phyloP scores from a whole-genome alignment of 2,797 vertebrate genomes.

The Clarias pachynema region DNA sequence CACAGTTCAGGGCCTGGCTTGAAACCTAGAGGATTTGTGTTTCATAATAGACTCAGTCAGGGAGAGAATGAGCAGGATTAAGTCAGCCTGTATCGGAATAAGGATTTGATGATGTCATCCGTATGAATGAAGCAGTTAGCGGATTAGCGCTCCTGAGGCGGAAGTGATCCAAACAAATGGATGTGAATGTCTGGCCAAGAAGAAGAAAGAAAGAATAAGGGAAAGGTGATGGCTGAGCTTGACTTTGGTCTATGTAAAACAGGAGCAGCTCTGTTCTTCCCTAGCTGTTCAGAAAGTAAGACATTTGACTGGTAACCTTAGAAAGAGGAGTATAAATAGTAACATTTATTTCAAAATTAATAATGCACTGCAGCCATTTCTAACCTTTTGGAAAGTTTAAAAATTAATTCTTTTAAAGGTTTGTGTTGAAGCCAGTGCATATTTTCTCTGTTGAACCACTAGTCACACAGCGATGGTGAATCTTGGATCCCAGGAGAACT shows the following conservation, averaged over 20 bases:
- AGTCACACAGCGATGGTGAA: conserved; percentile 15
- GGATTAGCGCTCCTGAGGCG: conserved; percentile 72
- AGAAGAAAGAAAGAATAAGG: conserved; percentile 51
- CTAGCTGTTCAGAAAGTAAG: not conserved
- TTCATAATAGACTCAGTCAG: conserved; percentile 78
- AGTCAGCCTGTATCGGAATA: conserved; percentile 75
- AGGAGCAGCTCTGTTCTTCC: conserved; percentile 15
- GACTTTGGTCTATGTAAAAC: conserved; percentile 43
- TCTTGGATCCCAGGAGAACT: conserved; percentile 10
- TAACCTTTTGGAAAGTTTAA: not conserved
- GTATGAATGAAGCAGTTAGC: conserved; percentile 82
- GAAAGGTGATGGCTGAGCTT: conserved; percentile 46
- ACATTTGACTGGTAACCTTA: not conserved
- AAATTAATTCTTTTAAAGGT: not conserved
- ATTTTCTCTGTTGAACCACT: conserved; percentile 12
- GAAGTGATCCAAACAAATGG: conserved; percentile 77
- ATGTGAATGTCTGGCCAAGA: conserved; percentile 65
- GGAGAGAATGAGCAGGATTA: conserved; percentile 82
- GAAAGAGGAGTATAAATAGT: not conserved
- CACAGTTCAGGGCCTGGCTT: conserved; percentile 64
- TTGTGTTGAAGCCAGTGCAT: not conserved
- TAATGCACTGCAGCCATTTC: not conserved
- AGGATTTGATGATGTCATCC: conserved; percentile 83
- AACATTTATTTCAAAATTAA: not conserved
- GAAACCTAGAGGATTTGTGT: conserved; percentile 72